phyloP scores from a whole-genome alignment of 2,888 invertebrate genomes.

The Empis stercorea region DNA sequence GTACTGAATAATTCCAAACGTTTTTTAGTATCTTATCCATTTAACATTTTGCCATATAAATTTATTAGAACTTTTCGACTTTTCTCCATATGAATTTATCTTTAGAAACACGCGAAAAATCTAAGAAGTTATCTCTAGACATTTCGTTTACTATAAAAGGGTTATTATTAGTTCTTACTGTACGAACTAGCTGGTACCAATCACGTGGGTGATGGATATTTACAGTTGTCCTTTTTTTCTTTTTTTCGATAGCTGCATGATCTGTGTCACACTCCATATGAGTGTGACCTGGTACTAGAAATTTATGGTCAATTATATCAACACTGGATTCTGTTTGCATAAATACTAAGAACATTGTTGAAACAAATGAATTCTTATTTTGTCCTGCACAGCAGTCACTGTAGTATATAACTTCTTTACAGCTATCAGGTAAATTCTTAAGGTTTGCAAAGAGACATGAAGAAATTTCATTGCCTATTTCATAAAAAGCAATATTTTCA shows the following conservation, averaged over 20 bases:
- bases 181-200: neutral
- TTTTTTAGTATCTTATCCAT: neutral
- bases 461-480: neutral
- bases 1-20: neutral
- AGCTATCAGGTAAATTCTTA: neutral
- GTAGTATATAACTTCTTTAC: conserved; percentile 1
- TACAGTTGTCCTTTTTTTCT: neutral
- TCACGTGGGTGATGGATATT: neutral
- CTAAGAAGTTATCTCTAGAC: neutral
- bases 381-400: neutral
- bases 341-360: conserved; percentile 4
- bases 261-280: neutral
- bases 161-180: neutral
- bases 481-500: neutral
- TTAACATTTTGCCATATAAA: neutral
- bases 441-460: conserved; percentile 2
- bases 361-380: conserved; percentile 3
- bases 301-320: conserved; percentile 5
- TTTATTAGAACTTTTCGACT: neutral
- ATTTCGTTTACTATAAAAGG: neutral
- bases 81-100: neutral
- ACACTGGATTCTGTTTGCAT: conserved; percentile 1
- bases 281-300: neutral
- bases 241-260: neutral
- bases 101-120: neutral